Conservation (phyloP, 92 coral and sea anemone genomes). For the Parazoanthus swiftii region DNA sequence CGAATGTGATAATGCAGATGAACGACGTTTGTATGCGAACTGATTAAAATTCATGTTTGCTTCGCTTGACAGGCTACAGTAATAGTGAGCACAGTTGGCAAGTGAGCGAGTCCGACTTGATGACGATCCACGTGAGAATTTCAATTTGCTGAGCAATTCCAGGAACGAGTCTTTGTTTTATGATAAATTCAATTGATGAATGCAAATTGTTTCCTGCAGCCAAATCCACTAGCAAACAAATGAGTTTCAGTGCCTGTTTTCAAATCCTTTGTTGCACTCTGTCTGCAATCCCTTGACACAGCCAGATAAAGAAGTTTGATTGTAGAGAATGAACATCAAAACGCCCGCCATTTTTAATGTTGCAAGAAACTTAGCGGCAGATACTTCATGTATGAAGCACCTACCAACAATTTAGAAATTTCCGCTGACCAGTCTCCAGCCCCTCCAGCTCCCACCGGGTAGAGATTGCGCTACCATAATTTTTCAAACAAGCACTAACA, state of each 20-base stretch:
- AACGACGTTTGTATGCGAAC: constrained; percentile 29
- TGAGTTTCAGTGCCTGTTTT: background rate
- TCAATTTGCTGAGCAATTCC: background rate
- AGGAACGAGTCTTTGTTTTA: background rate
- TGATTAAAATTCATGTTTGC: constrained; percentile 18
- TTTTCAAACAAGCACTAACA: too few relatives aligned
- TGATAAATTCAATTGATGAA: background rate
- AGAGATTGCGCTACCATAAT: too few relatives aligned
- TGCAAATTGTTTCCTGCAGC: constrained; percentile 5
- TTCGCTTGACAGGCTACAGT: background rate
- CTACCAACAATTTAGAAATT: too few relatives aligned
- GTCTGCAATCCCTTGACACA: background rate
- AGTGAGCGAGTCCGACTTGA: too few relatives aligned
- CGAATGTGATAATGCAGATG: background rate
- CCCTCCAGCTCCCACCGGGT: too few relatives aligned
- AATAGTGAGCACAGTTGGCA: too few relatives aligned
- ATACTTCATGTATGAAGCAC: too few relatives aligned
- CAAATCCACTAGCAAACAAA: background rate
- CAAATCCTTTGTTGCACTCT: background rate
- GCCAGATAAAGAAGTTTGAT: background rate
- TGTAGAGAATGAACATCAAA: background rate
- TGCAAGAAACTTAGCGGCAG: background rate
- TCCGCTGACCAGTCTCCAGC: too few relatives aligned
- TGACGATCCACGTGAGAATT: constrained; percentile 23
- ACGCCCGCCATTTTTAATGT: constrained; percentile 12